Base-by-base conservation (phyloP, 2,113 vertebrate genomes). In the Microtus oregoni region DNA sequence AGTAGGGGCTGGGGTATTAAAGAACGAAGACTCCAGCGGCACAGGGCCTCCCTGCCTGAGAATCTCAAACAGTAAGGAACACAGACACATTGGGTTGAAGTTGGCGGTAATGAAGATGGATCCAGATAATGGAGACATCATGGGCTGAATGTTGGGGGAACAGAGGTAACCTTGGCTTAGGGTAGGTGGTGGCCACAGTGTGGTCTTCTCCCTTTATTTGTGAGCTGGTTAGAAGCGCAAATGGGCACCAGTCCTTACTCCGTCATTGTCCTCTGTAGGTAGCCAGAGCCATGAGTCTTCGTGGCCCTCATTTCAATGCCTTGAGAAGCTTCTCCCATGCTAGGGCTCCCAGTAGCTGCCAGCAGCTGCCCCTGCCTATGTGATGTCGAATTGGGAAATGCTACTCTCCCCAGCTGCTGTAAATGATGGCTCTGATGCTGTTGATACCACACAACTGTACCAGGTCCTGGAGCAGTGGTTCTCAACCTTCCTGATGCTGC, bases 141-240 rank as follows among this genome's bases (percentile, higher is more conserved):
- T 0, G 41, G 20, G n/a, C 32, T 35, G 30, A 38, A 26, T 0
- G 1, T 0, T 24, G 15, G 61, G n/a, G n/a, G 35, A 44, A 9
- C 4, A 6, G 15, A 22, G 6, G 15, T 35, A 19, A 61, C 14
- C 15, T 19, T 9, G 15, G 8, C 47, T 32, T 68, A 38, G 13
- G n/a, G 41, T 12, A 15, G 50, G 3, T 32, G 28, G 67, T 3
- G 6, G 44, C 30, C 8, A 1, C 22, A 0, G 0, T 7, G 17
- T 24, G 12, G 15, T 41, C 28, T 28, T 35, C 11, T 9, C 20
- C 12, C 15, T 58, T 75, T 9, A 38, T 78, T 90, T 58, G 10
- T 2, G 73, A 68, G 65, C 79, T 1, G 0, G 19, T 61, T 24
- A 14, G 24, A 30, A 35, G 44, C 30, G 11, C 12, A 30, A 52